Base-by-base conservation (phyloP, 1,140 invertebrate species). In the Megathymus violae region DNA sequence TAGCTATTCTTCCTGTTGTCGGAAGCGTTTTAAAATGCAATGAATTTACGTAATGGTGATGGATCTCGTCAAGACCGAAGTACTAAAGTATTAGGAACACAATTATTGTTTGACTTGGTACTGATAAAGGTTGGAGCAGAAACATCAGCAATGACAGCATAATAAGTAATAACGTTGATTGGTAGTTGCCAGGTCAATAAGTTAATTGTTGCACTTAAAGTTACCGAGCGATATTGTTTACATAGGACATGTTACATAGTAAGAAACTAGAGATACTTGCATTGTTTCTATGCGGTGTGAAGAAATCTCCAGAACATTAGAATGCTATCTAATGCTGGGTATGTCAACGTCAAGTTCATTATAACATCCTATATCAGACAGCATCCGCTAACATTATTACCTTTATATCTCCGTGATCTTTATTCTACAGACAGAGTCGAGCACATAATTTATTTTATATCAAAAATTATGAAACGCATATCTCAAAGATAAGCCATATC, bases 141-240 rank as follows among this genome's bases (percentile, higher is more conserved):
- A 62, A 60, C 69, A 80, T 76, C 64, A 46, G 41, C 48, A 62
- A 73, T 74, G 71, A 34, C 40, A 41, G 51, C 58, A 60, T 51
- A 48, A 64, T 56, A 66, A 68, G 62, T n/a, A n/a, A n/a, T 64
- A 69, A 76, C 25, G 64, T 50, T 62, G 66, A 70, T 74, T 72
- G 68, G 51, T 43, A 46, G 73, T 82, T 77, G 75, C 75, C 69
- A 61, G 80, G 80, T 85, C 80, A 78, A 82, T 70, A 76, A 74
- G 79, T 82, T 80, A 82, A 80, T 75, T 75, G 67, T 70, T 71
- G 56, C 62, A 65, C 48, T 54, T 60, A 70, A 75, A 62, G 63
- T 46, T 51, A 61, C 62, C 38, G 16, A 46, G 31, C 67, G 27
- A 59, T 46, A 47, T 67, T 72, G 63, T 69, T 69, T 69, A 70